Evolutionary conservation across 2,113 vertebrate species (phyloP).

Genomic region (Pipra filicauda): DNA sequence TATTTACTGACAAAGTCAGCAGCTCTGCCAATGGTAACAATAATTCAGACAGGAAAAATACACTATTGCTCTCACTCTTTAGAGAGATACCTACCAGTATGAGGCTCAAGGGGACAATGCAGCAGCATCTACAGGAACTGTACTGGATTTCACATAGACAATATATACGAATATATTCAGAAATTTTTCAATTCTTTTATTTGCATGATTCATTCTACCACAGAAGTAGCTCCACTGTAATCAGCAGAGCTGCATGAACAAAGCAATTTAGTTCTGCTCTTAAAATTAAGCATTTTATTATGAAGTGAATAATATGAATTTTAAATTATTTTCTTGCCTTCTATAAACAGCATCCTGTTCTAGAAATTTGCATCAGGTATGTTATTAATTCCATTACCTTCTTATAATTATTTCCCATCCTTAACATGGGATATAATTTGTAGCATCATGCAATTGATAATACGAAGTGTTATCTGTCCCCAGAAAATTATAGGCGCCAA

Average conservation of each 20-base stretch:
- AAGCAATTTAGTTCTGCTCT: neutral
- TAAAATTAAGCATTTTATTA: neutral
- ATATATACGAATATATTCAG: neutral
- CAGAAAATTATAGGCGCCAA: constrained; percentile 14
- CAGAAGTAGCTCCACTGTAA: neutral
- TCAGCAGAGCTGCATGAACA: neutral
- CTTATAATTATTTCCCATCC: neutral
- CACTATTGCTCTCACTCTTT: accelerated
- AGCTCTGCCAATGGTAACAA: neutral
- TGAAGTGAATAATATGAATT: neutral
- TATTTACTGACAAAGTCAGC: neutral
- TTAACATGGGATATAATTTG: neutral
- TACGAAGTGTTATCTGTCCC: neutral
- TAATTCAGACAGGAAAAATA: neutral
- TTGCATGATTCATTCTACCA: neutral
- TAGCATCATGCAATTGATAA: neutral
- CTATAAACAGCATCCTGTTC: neutral
- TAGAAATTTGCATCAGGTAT: neutral
- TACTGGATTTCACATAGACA: neutral
- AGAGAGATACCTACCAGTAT: neutral
- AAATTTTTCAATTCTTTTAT: neutral
- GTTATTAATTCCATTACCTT: neutral
- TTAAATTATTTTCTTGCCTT: neutral
- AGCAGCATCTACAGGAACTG: neutral
- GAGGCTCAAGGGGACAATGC: neutral